These are phyloP conservation scores for Caenorhabditis sulstoni DNA, from an alignment of 2,888 invertebrate genomes.

Conservation along the genomic window DNA sequence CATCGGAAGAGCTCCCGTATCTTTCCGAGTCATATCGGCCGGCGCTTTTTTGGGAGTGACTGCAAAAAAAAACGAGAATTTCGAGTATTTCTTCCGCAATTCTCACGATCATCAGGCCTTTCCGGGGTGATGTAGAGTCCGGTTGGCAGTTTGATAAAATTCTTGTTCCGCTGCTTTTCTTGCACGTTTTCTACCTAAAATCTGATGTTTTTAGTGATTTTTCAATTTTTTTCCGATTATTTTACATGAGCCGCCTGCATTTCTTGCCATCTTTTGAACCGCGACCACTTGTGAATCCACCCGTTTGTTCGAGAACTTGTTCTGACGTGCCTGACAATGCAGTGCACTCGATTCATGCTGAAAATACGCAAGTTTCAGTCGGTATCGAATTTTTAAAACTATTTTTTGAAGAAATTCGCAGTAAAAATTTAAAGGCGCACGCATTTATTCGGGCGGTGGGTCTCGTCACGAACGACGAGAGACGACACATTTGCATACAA, in stretches of 20 bases:
- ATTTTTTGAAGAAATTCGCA: slow-evolving; percentile 10
- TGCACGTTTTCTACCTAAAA: slow-evolving; percentile 66
- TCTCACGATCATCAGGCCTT: slow-evolving; percentile 71
- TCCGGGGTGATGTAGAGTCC: slow-evolving; percentile 78
- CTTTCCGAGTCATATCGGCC: slow-evolving; percentile 75
- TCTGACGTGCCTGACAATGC: slow-evolving; percentile 18
- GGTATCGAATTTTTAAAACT: neutral
- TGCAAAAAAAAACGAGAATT: slow-evolving; percentile 39
- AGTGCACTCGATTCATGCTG: slow-evolving; percentile 33
- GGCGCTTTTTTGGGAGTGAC: slow-evolving; percentile 75
- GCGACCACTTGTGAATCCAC: slow-evolving; percentile 63
- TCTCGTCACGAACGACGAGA: slow-evolving; percentile 38
- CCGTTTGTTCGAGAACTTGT: slow-evolving; percentile 36
- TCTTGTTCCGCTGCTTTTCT: slow-evolving; percentile 66
- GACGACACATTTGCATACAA: neutral
- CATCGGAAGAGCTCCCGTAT: slow-evolving; percentile 73
- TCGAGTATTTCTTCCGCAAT: neutral
- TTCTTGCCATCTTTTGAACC: slow-evolving; percentile 70
- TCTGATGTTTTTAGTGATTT: neutral
- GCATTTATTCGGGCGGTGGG: neutral
- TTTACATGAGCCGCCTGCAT: slow-evolving; percentile 59
- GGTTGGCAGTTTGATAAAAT: slow-evolving; percentile 71
- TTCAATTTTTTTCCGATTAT: neutral
- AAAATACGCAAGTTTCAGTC: neutral
- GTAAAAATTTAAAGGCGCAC: slow-evolving; percentile 40